These are phyloP conservation scores for Arrhamphus sclerolepis DNA, from an alignment of 2,797 vertebrate species.

Conservation along the genomic window DNA sequence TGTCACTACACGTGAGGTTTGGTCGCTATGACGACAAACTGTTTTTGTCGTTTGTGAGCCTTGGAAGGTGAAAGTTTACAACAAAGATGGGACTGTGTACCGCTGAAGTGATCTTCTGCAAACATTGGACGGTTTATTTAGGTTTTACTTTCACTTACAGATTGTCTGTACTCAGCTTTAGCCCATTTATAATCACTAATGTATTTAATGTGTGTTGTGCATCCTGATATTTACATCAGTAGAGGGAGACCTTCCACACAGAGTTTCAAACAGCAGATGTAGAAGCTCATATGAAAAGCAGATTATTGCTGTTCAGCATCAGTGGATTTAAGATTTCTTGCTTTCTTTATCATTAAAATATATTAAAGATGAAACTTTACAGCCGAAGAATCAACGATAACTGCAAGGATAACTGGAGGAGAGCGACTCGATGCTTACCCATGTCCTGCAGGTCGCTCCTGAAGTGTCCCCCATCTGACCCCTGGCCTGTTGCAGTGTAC, in stretches of 20 bases:
- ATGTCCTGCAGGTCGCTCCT: slow-evolving; percentile 77
- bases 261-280: not conserved
- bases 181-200: too few relatives aligned
- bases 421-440: slow-evolving; percentile 57
- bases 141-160: too few relatives aligned
- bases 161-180: too few relatives aligned
- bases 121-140: too few relatives aligned
- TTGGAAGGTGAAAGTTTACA: not conserved
- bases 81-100: not conserved
- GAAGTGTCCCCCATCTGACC: slow-evolving; percentile 70
- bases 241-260: slow-evolving; percentile 9
- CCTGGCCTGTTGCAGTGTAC: slow-evolving; percentile 76
- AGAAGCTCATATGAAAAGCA: not conserved
- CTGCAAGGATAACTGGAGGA: not conserved
- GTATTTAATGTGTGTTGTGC: not conserved
- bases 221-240: not conserved
- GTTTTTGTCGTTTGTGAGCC: not conserved
- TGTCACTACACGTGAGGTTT: slow-evolving; percentile 6
- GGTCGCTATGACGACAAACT: not conserved
- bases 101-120: too few relatives aligned
- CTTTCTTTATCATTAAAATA: too few relatives aligned
- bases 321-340: too few relatives aligned
- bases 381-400: too few relatives aligned
- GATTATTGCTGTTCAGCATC: not conserved
- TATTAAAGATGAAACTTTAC: too few relatives aligned